A percentile compares a stretch with the other conserved stretches of the same genome.
Evolutionary conservation across 2,113 vertebrate species (phyloP).

Genomic region (Ia io): DNA sequence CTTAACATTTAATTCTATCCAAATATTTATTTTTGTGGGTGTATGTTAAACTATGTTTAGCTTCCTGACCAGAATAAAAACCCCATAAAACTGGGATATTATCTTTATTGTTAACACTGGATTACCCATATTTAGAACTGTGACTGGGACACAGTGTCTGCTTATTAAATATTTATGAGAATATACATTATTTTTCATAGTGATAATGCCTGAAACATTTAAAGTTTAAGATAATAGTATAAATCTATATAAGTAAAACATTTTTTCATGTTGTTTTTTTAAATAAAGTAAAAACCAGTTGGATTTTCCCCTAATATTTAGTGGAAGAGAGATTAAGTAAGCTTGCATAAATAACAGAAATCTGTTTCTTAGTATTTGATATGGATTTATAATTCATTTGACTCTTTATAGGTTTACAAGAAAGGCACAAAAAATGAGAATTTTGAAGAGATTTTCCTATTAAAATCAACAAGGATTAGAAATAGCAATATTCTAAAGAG

Average conservation of each 20-base stretch:
- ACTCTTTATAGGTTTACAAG: background rate
- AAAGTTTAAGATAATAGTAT: background rate
- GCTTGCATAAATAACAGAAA: background rate
- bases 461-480: conserved; percentile 43
- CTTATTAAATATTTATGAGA: background rate
- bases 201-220: background rate
- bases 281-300: background rate
- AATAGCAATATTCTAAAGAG: conserved; percentile 6
- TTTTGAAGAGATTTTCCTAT: conserved; percentile 21
- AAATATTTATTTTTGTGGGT: background rate
- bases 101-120: background rate
- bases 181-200: background rate
- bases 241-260: background rate
- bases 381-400: conserved; percentile 47
- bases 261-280: background rate
- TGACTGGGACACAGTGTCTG: background rate
- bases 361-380: background rate
- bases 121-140: background rate
- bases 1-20: accelerated
- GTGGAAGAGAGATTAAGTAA: background rate
- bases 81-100: background rate
- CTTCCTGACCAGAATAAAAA: background rate
- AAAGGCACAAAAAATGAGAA: conserved; percentile 11
- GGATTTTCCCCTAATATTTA: background rate
- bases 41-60: background rate